phyloP scores from a whole-genome alignment of 2,797 vertebrate genomes.

The Lepidocolaptes lacrymiger region DNA sequence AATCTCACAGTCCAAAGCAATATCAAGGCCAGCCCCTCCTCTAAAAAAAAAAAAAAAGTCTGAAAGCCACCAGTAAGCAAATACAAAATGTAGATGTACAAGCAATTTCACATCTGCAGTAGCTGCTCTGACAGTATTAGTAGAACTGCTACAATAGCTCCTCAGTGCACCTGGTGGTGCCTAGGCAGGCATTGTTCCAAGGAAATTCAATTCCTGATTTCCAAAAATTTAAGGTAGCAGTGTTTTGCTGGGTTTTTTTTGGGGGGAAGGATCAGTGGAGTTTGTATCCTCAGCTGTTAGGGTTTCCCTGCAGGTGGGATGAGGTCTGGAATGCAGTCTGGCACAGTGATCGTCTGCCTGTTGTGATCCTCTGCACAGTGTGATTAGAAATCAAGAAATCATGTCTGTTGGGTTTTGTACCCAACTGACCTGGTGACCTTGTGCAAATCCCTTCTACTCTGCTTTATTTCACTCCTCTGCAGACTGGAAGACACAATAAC shows the following conservation, averaged over 20 bases:
- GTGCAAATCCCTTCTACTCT: neutral
- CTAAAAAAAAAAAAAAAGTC: neutral
- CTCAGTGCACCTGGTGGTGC: neutral
- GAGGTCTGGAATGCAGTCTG: neutral
- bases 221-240: neutral
- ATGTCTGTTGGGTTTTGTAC: neutral
- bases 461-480: neutral
- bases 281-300: neutral
- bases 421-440: rapidly evolving
- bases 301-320: neutral
- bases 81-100: neutral
- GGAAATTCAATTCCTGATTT: neutral
- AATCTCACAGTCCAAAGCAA: neutral
- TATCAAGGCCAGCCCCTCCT: neutral
- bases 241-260: neutral
- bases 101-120: neutral
- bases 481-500: neutral
- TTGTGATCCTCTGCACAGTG: rapidly evolving
- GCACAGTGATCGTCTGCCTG: neutral
- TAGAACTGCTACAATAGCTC: neutral
- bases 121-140: neutral
- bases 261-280: too few species aligned
- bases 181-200: neutral
- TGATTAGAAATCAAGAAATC: rapidly evolving
- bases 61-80: neutral